These are phyloP conservation scores for Hydra vulgaris DNA, from an alignment of 30 jellyfish, hydroid and myxozoan species.

Conservation along the genomic window DNA sequence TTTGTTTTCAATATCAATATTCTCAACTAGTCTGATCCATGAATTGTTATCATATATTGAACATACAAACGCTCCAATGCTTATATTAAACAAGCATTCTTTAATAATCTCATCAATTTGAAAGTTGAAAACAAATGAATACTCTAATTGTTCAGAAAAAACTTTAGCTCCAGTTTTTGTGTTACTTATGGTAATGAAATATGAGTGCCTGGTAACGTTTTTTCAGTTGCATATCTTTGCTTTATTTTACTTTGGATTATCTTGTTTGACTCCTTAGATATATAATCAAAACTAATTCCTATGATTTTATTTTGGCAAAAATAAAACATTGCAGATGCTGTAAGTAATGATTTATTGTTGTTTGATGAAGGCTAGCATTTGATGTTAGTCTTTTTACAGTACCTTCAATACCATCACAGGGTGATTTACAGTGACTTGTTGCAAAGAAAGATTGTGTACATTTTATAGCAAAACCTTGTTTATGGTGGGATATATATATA, in stretches of 20 bases:
- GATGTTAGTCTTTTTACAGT: constrained; percentile 44
- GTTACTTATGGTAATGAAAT: constrained; percentile 19
- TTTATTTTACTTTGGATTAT: background rate
- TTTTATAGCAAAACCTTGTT: constrained; percentile 21
- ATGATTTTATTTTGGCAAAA: constrained; percentile 27
- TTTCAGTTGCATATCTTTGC: constrained; percentile 19
- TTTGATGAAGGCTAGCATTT: constrained; percentile 32
- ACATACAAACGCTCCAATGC: background rate
- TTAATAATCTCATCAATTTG: constrained; percentile 3
- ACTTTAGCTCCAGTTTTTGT: constrained; percentile 28
- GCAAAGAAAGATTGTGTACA: constrained; percentile 46
- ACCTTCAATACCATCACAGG: constrained; percentile 56
- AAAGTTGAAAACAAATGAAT: constrained; percentile 17
- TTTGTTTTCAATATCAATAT: background rate
- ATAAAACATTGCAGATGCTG: constrained; percentile 25
- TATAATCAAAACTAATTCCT: constrained; percentile 16
- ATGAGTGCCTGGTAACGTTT: constrained; percentile 41
- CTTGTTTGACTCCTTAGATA: constrained; percentile 7
- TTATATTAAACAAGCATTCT: background rate
- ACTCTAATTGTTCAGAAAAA: constrained; percentile 18
- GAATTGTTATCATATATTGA: constrained; percentile 23
- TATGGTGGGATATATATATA: constrained; percentile 26
- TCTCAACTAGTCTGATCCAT: constrained; percentile 22
- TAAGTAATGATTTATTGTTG: constrained; percentile 23
- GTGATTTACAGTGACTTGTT: constrained; percentile 58